Percentiles rank a stretch among this genome's conserved stretches.
These are phyloP conservation scores for Ephestia elutella DNA, from an alignment of 1,140 invertebrate genomes.

Conservation along the genomic window DNA sequence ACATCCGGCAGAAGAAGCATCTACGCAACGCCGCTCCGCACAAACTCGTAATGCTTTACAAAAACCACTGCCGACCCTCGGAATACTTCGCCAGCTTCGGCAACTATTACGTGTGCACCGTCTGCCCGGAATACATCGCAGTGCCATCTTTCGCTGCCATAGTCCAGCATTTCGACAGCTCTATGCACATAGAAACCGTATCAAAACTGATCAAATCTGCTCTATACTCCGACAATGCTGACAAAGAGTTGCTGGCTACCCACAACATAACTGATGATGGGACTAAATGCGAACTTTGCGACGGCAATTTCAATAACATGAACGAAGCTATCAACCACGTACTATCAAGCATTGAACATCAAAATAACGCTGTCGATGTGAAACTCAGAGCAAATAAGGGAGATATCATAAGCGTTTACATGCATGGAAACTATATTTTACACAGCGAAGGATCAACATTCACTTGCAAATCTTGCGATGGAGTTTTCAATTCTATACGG, in stretches of 20 bases:
- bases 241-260: conserved; percentile 33
- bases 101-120: conserved; percentile 56
- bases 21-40: conserved; percentile 57
- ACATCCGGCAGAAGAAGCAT: conserved; percentile 68
- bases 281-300: conserved; percentile 46
- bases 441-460: conserved; percentile 54
- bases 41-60: conserved; percentile 52
- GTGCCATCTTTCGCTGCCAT: conserved; percentile 58
- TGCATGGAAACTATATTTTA: conserved; percentile 56
- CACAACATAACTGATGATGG: conserved; percentile 37
- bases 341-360: conserved; percentile 45
- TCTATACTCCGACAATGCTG: conserved; percentile 35
- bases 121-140: conserved; percentile 50
- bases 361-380: conserved; percentile 38
- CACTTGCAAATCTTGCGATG: conserved; percentile 43
- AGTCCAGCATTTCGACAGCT: conserved; percentile 57
- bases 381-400: conserved; percentile 39
- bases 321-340: conserved; percentile 43
- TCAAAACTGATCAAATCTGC: conserved; percentile 47
- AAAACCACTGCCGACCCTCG: conserved; percentile 53
- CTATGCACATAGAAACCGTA: conserved; percentile 48
- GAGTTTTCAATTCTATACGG: conserved; percentile 51
- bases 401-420: conserved; percentile 62
- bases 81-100: conserved; percentile 66
- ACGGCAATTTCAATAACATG: conserved; percentile 30